Percentiles rank a stretch among this genome's conserved stretches.
These are phyloP conservation scores for Morpho deidamia DNA, from an alignment of 2,888 invertebrate genomes.

Conservation along the genomic window DNA sequence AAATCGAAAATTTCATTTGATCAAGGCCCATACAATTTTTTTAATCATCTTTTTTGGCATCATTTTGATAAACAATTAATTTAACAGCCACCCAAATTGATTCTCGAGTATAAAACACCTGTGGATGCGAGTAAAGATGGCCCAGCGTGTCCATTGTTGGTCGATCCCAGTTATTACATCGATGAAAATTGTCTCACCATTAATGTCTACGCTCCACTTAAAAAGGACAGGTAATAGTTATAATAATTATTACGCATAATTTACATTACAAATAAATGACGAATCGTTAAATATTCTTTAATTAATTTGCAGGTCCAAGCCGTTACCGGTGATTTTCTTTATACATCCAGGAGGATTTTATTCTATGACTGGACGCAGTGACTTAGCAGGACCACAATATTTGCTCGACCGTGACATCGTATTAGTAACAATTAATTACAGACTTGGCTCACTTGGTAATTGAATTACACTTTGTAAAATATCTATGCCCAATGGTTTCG, in stretches of 20 bases:
- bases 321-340: conserved; percentile 78
- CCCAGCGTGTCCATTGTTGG: conserved; percentile 74
- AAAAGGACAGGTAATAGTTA: conserved; percentile 17
- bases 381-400: conserved; percentile 73
- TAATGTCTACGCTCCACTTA: conserved; percentile 75
- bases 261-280: background rate
- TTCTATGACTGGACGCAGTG: conserved; percentile 73
- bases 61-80: background rate
- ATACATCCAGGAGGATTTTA: conserved; percentile 82
- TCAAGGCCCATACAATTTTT: too few relatives aligned
- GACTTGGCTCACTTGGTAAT: conserved; percentile 64
- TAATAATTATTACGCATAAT: too few relatives aligned
- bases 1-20: too few relatives aligned
- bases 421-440: conserved; percentile 79
- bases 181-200: conserved; percentile 82
- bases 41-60: too few relatives aligned
- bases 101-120: conserved; percentile 65
- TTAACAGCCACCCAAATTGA: conserved; percentile 66
- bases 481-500: background rate
- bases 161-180: conserved; percentile 39
- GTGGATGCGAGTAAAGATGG: conserved; percentile 79
- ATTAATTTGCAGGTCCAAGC: conserved; percentile 5
- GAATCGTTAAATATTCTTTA: background rate
- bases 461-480: background rate
- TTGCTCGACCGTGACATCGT: conserved; percentile 80